Percentiles rank a stretch among this genome's conserved stretches.
Evolutionary conservation across 2,888 invertebrate genomes (phyloP).

Genomic region (Homarus gammarus): DNA sequence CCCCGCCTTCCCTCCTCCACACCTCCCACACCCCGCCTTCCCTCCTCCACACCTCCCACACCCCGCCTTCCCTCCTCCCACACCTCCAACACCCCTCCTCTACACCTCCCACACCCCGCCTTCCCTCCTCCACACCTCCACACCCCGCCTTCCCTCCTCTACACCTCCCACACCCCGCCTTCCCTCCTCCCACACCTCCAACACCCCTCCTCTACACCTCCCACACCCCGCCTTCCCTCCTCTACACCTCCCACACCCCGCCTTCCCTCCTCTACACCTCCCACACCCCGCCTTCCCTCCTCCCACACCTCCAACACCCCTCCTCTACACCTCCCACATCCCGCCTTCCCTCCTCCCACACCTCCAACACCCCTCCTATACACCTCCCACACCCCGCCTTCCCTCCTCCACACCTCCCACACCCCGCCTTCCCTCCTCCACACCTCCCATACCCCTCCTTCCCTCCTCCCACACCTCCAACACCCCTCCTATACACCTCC

Average conservation of each 20-base stretch:
- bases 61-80: neutral
- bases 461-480: too few species aligned
- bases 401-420: neutral
- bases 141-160: neutral
- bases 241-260: neutral
- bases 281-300: neutral
- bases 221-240: neutral
- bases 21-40: constrained; percentile 1
- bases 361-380: too few species aligned
- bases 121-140: neutral
- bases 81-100: too few species aligned
- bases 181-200: neutral
- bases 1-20: neutral
- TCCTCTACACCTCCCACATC: constrained; percentile 6
- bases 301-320: neutral
- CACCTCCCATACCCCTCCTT: neutral
- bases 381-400: neutral
- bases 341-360: neutral
- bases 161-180: neutral
- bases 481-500: too few species aligned
- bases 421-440: neutral
- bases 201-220: neutral
- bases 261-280: neutral
- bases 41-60: neutral
- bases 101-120: neutral